A percentile compares a stretch with the other conserved stretches of the same genome.
Evolutionary conservation across 2,113 vertebrate species (phyloP).

Genomic region (Peromyscus californicus): DNA sequence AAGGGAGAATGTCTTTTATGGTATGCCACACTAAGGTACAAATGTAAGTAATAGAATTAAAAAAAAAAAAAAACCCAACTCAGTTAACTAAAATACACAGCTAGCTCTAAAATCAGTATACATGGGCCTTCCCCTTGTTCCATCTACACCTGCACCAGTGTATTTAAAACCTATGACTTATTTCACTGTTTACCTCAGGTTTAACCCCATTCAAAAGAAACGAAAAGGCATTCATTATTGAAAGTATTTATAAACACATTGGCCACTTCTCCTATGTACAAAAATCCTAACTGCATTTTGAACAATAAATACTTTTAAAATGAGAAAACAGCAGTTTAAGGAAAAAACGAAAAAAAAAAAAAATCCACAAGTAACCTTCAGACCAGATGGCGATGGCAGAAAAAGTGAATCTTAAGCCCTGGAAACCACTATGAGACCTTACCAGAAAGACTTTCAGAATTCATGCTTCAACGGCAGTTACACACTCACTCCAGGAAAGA

Average conservation of each 20-base stretch:
- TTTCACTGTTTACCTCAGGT: not conserved
- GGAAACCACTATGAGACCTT: not conserved
- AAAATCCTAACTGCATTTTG: not conserved
- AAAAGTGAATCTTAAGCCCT: not conserved
- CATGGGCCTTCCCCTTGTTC: not conserved
- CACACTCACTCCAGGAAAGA: not conserved
- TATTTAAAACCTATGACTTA: not conserved
- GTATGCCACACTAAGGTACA: not conserved
- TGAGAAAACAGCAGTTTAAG: not conserved
- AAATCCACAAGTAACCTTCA: not conserved
- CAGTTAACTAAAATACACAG: not conserved
- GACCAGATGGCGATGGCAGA: not conserved
- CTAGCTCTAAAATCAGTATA: not conserved
- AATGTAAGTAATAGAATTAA: not conserved
- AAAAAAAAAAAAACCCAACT: not conserved
- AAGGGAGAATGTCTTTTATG: not conserved
- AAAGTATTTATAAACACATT: not conserved
- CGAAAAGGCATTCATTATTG: conserved; percentile 1
- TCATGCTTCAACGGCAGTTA: not conserved
- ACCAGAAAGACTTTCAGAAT: not conserved
- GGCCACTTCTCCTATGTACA: not conserved
- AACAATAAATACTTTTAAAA: not conserved
- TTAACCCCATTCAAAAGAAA: not conserved
- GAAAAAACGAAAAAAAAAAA: not conserved
- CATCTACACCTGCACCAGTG: not conserved